Conservation (phyloP, 2,797 vertebrate genomes). For the Onychomys arenicola region DNA sequence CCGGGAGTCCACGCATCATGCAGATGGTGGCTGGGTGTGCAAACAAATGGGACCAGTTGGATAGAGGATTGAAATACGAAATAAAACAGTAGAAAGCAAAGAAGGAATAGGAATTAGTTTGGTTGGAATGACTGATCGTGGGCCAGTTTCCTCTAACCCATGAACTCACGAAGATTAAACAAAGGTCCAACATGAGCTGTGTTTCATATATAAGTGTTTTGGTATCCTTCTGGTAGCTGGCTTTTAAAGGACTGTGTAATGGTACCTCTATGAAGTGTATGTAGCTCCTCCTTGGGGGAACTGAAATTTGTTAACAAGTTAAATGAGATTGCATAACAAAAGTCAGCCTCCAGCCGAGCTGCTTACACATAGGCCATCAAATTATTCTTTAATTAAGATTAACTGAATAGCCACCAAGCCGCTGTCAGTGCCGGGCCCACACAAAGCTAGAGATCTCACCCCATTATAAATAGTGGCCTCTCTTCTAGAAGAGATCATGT, state of each 20-base stretch:
- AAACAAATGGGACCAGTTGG: neutral
- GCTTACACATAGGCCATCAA: neutral
- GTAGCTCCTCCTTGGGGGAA: neutral
- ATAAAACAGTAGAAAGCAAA: neutral
- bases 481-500: slow-evolving; percentile 33
- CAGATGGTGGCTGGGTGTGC: neutral
- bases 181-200: neutral
- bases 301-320: slow-evolving; percentile 40
- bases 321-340: slow-evolving; percentile 11
- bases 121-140: neutral
- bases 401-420: slow-evolving; percentile 47
- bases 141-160: neutral
- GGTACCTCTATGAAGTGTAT: neutral
- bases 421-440: neutral
- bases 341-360: slow-evolving; percentile 60
- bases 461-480: slow-evolving; percentile 16
- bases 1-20: neutral
- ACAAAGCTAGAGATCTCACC: slow-evolving; percentile 53
- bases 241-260: neutral
- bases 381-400: slow-evolving; percentile 76
- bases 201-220: neutral
- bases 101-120: slow-evolving; percentile 33
- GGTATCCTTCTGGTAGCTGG: neutral
- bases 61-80: slow-evolving; percentile 24
- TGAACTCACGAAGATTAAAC: neutral